Evolutionary conservation across 2,113 vertebrate genomes (phyloP).

Genomic region (Zosterops borbonicus): DNA sequence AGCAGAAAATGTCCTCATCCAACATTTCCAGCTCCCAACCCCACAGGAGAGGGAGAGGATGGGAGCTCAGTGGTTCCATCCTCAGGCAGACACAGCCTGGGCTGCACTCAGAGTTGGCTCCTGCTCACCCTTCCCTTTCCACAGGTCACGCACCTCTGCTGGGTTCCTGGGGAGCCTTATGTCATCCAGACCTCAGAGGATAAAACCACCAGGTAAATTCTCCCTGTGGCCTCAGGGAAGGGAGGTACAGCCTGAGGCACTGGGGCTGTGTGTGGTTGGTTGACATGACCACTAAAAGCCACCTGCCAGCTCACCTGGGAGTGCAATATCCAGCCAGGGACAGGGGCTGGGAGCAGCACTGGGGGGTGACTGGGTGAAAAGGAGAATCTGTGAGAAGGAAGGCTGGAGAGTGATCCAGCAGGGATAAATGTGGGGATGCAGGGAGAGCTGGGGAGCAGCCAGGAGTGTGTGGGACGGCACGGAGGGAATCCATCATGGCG

Average conservation of each 20-base stretch:
- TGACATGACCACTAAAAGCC: neutral
- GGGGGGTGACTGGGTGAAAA: neutral
- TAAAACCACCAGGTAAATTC: conserved; percentile 87
- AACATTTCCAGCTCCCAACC: neutral
- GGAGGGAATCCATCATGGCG: fast-evolving
- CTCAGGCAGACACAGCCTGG: neutral
- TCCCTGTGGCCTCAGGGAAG: neutral
- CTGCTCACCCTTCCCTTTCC: conserved; percentile 5
- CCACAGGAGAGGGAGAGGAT: neutral
- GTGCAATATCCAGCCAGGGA: neutral
- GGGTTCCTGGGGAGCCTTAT: conserved; percentile 88
- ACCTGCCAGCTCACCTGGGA: neutral
- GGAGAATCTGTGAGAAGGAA: neutral
- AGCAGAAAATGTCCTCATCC: neutral
- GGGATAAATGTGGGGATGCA: neutral
- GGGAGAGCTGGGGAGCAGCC: neutral
- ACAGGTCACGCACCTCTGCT: conserved; percentile 94
- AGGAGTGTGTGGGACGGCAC: fast-evolving
- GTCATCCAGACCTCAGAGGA: conserved; percentile 92
- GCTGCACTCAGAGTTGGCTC: neutral
- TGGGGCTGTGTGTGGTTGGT: neutral
- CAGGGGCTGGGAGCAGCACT: neutral
- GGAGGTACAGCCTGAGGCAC: neutral
- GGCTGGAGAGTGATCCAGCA: neutral
- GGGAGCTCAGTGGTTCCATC: neutral